These are phyloP conservation scores for Protodeltote pygarga DNA, from an alignment of 2,888 invertebrate species.

Conservation along the genomic window DNA sequence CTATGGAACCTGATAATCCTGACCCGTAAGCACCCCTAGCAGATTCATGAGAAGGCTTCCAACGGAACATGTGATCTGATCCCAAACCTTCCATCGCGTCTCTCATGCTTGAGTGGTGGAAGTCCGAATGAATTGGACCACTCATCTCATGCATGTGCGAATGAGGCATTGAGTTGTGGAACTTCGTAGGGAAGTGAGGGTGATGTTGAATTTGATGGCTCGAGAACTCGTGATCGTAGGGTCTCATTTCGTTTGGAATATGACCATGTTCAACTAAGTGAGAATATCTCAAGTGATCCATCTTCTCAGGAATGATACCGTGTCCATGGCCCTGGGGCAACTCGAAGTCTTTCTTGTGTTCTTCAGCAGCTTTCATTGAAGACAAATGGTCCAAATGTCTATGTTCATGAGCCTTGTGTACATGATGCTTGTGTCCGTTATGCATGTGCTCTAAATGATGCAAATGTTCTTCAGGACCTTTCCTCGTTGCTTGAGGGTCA, in stretches of 20 bases:
- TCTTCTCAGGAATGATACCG: constrained; percentile 13
- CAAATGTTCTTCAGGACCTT: constrained; percentile 35
- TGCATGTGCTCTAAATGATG: constrained; percentile 27
- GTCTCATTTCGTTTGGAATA: constrained; percentile 22
- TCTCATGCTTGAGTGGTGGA: constrained; percentile 58
- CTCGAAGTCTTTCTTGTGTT: constrained; percentile 25
- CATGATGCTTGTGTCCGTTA: constrained; percentile 9
- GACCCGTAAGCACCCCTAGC: constrained; percentile 63
- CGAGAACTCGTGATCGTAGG: constrained; percentile 21
- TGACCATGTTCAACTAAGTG: constrained; percentile 21
- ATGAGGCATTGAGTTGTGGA: constrained; percentile 45
- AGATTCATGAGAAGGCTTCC: constrained; percentile 61
- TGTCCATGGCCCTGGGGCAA: constrained; percentile 4
- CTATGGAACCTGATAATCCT: constrained; percentile 39
- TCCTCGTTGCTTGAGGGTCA: constrained; percentile 24
- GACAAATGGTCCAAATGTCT: constrained; percentile 23
- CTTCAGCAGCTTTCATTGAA: constrained; percentile 42
- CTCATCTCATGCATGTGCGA: constrained; percentile 57
- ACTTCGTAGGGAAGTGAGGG: constrained; percentile 17
- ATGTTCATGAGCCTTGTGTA: constrained; percentile 37
- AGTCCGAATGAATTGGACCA: constrained; percentile 53
- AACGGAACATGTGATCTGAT: constrained; percentile 57
- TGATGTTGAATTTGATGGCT: constrained; percentile 23
- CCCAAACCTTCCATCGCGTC: constrained; percentile 54
- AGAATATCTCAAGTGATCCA: constrained; percentile 26